These are phyloP conservation scores for Leucoptera coffeella DNA, from an alignment of 2,888 invertebrate species.

Conservation along the genomic window DNA sequence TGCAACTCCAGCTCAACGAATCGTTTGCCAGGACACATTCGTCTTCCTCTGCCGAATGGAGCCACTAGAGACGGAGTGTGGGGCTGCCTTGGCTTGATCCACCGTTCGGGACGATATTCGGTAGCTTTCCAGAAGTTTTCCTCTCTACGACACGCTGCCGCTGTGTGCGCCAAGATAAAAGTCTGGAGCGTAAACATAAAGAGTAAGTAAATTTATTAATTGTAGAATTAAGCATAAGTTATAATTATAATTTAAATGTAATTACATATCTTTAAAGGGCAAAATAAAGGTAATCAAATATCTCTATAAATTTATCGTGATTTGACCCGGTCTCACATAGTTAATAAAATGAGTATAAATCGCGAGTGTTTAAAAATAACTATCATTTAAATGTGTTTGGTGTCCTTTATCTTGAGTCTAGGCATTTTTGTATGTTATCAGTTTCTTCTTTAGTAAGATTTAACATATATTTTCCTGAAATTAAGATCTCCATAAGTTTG, in stretches of 20 bases:
- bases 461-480: no score
- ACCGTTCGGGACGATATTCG: constrained; percentile 71
- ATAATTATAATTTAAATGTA: constrained; percentile 10
- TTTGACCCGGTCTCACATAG: no score
- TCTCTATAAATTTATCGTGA: no score
- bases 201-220: constrained; percentile 39
- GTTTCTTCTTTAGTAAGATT: no score
- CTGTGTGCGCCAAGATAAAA: constrained; percentile 74
- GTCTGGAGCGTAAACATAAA: constrained; percentile 42
- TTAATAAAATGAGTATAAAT: no score
- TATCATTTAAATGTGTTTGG: no score
- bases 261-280: no score
- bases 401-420: no score
- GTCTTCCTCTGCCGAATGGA: constrained; percentile 74
- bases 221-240: constrained; percentile 65
- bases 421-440: no score
- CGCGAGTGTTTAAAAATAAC: no score
- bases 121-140: constrained; percentile 67
- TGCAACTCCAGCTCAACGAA: constrained; percentile 75
- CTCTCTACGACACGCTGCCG: constrained; percentile 72
- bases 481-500: no score
- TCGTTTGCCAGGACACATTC: constrained; percentile 81
- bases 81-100: constrained; percentile 52
- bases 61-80: constrained; percentile 62
- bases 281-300: no score